phyloP scores from a whole-genome alignment of 2,113 vertebrate species.

The Onychostruthus taczanowskii region DNA sequence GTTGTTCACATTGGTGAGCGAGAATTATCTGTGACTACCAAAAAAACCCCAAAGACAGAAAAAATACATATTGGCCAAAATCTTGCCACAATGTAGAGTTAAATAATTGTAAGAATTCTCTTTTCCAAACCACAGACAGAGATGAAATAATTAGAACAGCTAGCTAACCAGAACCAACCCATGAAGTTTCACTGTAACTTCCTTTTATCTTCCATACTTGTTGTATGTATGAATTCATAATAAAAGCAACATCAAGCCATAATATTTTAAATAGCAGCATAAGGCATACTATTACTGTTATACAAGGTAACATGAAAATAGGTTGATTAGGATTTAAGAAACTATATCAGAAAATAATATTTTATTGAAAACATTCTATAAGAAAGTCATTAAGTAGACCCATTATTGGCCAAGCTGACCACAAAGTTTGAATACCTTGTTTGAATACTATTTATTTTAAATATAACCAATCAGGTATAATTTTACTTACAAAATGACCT shows the following conservation, averaged over 20 bases:
- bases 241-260: neutral
- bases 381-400: neutral
- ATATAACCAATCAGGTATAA: neutral
- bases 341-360: neutral
- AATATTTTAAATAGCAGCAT: neutral
- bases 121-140: neutral
- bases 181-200: neutral
- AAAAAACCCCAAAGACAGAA: neutral
- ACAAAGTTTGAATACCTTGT: neutral
- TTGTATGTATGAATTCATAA: neutral
- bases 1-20: neutral
- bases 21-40: neutral
- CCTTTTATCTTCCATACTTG: neutral
- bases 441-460: neutral
- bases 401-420: neutral
- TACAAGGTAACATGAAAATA: neutral
- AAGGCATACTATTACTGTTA: neutral
- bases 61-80: neutral
- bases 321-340: neutral
- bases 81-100: neutral
- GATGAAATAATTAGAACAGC: neutral
- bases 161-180: neutral
- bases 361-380: neutral
- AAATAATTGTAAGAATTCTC: neutral
- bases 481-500: neutral